A percentile compares a stretch with the other conserved stretches of the same genome.
These are phyloP conservation scores for Lucinisca nassula DNA, from an alignment of 2,888 invertebrate genomes.

Conservation along the genomic window DNA sequence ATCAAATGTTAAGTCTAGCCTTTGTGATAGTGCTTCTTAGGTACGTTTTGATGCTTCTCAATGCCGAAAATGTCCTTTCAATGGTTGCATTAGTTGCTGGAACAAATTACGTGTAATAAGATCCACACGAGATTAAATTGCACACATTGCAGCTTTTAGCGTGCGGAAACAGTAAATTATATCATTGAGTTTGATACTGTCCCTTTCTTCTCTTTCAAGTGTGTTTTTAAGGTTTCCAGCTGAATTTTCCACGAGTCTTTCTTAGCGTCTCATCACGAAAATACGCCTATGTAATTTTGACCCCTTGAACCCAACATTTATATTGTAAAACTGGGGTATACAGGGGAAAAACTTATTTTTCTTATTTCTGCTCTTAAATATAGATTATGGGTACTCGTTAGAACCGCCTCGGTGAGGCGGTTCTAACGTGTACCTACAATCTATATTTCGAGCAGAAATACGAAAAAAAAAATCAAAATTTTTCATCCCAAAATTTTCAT, in stretches of 20 bases:
- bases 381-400: no score
- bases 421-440: no score
- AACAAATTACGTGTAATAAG: neutral
- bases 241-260: neutral
- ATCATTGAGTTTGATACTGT: neutral
- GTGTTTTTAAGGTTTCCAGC: neutral
- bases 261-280: neutral
- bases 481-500: no score
- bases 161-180: neutral
- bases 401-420: no score
- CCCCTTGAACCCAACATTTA: no score
- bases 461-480: no score
- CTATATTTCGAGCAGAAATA: no score
- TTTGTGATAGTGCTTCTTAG: neutral
- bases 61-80: neutral
- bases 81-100: neutral
- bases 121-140: neutral
- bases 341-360: no score
- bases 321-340: constrained; percentile 14
- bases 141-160: neutral
- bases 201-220: neutral
- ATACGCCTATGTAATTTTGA: no score
- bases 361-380: no score
- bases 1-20: neutral
- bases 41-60: neutral